A percentile compares a stretch with the other conserved stretches of the same genome.
Conservation (phyloP, 1,140 invertebrate genomes). For the Belonocnema kinseyi region DNA sequence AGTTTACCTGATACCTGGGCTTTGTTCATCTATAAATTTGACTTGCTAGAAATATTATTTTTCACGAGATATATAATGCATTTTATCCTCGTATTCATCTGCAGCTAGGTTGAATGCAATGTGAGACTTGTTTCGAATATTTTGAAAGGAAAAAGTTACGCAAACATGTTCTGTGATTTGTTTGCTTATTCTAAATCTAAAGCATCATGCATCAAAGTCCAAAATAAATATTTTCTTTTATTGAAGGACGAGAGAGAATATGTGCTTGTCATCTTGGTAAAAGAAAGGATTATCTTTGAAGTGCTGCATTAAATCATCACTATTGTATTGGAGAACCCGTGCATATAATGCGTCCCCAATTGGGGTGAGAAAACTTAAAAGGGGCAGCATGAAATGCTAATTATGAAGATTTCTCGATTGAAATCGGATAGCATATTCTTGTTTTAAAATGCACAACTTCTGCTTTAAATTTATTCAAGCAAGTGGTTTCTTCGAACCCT, state of each 20-base stretch:
- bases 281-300: slow-evolving; percentile 14
- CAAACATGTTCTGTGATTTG: no score
- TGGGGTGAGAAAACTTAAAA: neutral
- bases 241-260: neutral
- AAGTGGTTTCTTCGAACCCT: slow-evolving; percentile 27
- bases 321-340: neutral
- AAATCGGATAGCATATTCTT: slow-evolving; percentile 4
- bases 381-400: slow-evolving; percentile 18
- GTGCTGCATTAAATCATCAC: slow-evolving; percentile 2
- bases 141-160: no score
- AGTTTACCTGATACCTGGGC: neutral
- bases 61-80: no score
- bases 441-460: slow-evolving; percentile 21
- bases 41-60: neutral
- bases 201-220: neutral
- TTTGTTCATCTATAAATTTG: slow-evolving; percentile 15
- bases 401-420: slow-evolving; percentile 7
- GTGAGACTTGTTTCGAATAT: no score
- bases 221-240: neutral
- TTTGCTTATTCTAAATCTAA: neutral
- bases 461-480: slow-evolving; percentile 12
- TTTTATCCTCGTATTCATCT: no score
- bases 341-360: no score
- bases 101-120: no score
- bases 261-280: neutral